Conservation (phyloP, 2,888 invertebrate species). For the Halictus quadricinctus region DNA sequence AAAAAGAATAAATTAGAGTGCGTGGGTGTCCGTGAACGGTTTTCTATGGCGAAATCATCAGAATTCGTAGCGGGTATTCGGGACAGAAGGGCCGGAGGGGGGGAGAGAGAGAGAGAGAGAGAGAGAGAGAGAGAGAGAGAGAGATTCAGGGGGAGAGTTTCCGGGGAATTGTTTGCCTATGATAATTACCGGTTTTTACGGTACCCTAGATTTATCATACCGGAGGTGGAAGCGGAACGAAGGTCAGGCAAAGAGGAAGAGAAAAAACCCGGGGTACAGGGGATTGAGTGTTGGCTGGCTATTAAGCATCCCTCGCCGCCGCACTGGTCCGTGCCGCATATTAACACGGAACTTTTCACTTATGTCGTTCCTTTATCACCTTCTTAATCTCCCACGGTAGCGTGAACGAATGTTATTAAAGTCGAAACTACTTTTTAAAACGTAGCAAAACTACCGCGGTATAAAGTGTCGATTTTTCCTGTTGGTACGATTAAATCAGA, state of each 20-base stretch:
- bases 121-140: too few species aligned
- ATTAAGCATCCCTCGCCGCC: constrained; percentile 57
- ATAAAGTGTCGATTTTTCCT: background rate
- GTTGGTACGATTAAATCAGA: background rate
- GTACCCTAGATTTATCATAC: constrained; percentile 33
- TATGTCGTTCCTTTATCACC: constrained; percentile 45
- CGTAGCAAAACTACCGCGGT: background rate
- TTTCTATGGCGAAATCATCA: background rate
- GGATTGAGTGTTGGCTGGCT: constrained; percentile 64
- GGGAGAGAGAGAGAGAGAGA: too few species aligned
- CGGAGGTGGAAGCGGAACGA: constrained; percentile 25
- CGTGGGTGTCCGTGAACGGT: background rate
- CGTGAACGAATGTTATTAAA: background rate
- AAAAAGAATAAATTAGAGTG: background rate
- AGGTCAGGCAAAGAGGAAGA: constrained; percentile 37
- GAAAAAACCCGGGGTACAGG: constrained; percentile 39
- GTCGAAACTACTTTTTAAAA: background rate
- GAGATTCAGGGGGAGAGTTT: background rate
- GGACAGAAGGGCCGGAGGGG: background rate
- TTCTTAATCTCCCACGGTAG: constrained; percentile 23
- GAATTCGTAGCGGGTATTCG: background rate
- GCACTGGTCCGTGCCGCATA: constrained; percentile 50
- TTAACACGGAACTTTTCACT: constrained; percentile 66
- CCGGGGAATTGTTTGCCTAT: constrained; percentile 27
- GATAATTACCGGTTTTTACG: constrained; percentile 37